phyloP scores from a whole-genome alignment of 2,113 vertebrate species.

The Cranoglanis bouderius region DNA sequence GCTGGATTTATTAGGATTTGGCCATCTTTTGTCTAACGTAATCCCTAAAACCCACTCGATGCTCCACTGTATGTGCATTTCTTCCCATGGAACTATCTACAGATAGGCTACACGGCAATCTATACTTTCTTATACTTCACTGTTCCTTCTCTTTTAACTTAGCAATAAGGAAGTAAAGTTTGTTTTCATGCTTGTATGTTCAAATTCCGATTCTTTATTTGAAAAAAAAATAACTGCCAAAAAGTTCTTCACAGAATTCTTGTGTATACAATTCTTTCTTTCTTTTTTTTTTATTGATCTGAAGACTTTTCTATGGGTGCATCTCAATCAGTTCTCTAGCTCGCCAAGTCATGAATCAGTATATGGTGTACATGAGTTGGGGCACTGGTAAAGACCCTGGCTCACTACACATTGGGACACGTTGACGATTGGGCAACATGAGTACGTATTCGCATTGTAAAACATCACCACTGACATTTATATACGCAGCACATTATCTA shows the following conservation, averaged over 20 bases:
- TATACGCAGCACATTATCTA: no score
- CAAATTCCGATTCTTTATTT: background rate
- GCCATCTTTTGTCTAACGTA: background rate
- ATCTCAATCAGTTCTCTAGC: no score
- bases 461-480: no score
- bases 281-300: background rate
- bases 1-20: conserved; percentile 16
- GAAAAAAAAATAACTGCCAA: background rate
- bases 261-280: background rate
- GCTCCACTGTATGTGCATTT: background rate
- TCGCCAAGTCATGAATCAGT: no score
- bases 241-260: background rate
- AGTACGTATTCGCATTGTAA: no score
- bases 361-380: no score
- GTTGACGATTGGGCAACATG: no score
- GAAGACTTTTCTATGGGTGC: background rate
- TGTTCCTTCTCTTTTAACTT: background rate
- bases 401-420: no score
- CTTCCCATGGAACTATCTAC: background rate
- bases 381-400: no score
- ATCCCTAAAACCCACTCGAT: background rate
- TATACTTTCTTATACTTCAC: background rate
- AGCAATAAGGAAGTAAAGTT: background rate
- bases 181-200: background rate
- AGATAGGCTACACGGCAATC: background rate